phyloP scores from a whole-genome alignment of 2,113 vertebrate genomes.

The Lota lota region DNA sequence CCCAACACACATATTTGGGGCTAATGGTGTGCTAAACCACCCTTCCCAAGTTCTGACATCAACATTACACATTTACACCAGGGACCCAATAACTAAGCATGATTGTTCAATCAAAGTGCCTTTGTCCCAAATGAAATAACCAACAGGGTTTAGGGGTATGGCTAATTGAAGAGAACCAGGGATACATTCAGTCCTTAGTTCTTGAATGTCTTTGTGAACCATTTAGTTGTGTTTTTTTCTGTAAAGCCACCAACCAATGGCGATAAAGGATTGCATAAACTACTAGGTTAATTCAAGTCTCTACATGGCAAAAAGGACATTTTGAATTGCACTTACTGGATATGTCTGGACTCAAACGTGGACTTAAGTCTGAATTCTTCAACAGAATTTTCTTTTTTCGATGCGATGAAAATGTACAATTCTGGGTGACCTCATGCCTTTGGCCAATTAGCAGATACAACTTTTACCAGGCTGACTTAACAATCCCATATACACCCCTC shows the following conservation, averaged over 20 bases:
- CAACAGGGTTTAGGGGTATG: neutral
- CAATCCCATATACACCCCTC: conserved; percentile 8
- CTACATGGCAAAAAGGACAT: neutral
- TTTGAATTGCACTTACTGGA: too few relatives aligned
- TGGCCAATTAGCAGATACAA: conserved; percentile 23
- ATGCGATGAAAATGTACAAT: conserved; percentile 41
- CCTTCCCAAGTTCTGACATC: too few relatives aligned
- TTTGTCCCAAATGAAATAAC: conserved; percentile 1
- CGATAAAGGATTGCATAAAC: neutral
- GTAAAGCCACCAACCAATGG: neutral
- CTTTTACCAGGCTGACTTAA: conserved; percentile 16
- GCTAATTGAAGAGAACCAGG: too few relatives aligned
- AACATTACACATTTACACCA: too few relatives aligned
- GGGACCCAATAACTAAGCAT: neutral
- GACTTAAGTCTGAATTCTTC: too few relatives aligned
- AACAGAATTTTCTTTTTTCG: conserved; percentile 21
- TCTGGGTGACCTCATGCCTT: conserved; percentile 38
- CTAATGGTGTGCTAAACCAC: too few relatives aligned
- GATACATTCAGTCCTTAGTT: too few relatives aligned
- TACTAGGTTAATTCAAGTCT: neutral
- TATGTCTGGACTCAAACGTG: too few relatives aligned
- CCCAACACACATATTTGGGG: too few relatives aligned
- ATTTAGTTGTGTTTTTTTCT: neutral
- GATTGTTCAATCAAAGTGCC: conserved; percentile 46
- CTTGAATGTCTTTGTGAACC: conserved; percentile 4